phyloP scores from a whole-genome alignment of 1,140 invertebrate species.

The silkworm (Bombyx mori) region ASM3026992v2 NC_085107.1:6090501-6091000 shows the following conservation, averaged over 20 bases:
- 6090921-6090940: too few relatives aligned
- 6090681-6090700: slow-evolving; percentile 87
- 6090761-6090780: slow-evolving; percentile 85
- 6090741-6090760: slow-evolving; percentile 88
- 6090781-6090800: too few relatives aligned
- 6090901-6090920: too few relatives aligned
- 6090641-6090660: slow-evolving; percentile 87
- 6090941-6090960: too few relatives aligned
- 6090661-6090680: slow-evolving; percentile 87
- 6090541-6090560: slow-evolving; percentile 91
- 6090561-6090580: slow-evolving; percentile 85
- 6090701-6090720: slow-evolving; percentile 87
- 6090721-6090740: slow-evolving; percentile 92
- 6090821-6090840: too few relatives aligned
- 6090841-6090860: too few relatives aligned
- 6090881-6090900: too few relatives aligned
- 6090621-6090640: slow-evolving; percentile 83
- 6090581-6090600: slow-evolving; percentile 85
- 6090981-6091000: neutral
- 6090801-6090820: too few relatives aligned
- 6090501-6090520: slow-evolving; percentile 89
- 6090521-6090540: slow-evolving; percentile 96
- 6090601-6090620: slow-evolving; percentile 82
- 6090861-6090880: too few relatives aligned
- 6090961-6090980: too few relatives aligned